Conservation (phyloP, 2,797 vertebrate species). For the Sparus aurata region DNA sequence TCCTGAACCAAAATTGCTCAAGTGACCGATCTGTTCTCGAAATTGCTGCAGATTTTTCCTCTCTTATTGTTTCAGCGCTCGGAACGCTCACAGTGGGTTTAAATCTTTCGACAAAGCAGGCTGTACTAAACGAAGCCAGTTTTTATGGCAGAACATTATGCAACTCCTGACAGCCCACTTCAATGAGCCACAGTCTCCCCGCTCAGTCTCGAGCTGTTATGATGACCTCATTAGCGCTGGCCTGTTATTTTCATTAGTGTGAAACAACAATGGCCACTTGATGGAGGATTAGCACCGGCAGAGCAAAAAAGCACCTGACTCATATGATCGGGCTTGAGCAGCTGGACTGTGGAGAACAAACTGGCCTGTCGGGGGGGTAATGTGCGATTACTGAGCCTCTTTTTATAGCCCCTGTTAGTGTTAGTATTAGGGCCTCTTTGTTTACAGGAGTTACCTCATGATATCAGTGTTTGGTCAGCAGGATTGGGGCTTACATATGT, state of each 20-base stretch:
- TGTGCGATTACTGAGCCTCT: background rate
- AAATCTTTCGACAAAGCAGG: background rate
- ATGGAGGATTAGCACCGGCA: conserved; percentile 62
- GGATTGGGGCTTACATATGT: conserved; percentile 20
- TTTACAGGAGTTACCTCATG: conserved; percentile 48
- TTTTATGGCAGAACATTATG: conserved; percentile 23
- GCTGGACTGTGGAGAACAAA: conserved; percentile 40
- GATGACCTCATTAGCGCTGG: conserved; percentile 39
- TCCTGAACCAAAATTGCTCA: background rate
- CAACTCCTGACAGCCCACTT: conserved; percentile 26
- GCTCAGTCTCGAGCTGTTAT: conserved; percentile 3
- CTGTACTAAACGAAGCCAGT: conserved; percentile 10
- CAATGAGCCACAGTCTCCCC: background rate
- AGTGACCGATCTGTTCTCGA: background rate
- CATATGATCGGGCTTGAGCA: conserved; percentile 49
- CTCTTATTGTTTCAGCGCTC: background rate
- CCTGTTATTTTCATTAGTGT: conserved; percentile 51
- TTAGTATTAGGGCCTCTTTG: conserved; percentile 58
- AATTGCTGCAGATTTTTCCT: background rate
- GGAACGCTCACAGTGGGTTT: background rate
- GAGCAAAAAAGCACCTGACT: conserved; percentile 63
- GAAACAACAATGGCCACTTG: conserved; percentile 56
- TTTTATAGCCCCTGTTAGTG: background rate
- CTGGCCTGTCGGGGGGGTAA: conserved; percentile 12
- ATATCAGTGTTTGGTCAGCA: conserved; percentile 45